phyloP scores from a whole-genome alignment of 2,888 invertebrate species.

The Dicroscelio sp. region DNA sequence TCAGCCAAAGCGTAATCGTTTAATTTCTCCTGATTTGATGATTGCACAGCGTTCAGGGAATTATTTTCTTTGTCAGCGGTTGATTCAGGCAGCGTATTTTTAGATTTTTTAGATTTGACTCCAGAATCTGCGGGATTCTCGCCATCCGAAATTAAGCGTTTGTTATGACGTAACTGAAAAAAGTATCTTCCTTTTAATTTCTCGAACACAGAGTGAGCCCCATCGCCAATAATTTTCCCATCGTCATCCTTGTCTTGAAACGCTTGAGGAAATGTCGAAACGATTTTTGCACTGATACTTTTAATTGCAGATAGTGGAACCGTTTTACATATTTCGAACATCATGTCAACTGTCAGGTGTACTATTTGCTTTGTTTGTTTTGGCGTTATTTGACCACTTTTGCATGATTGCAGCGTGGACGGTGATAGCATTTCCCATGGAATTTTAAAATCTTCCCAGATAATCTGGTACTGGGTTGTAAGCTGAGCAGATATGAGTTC shows the following conservation, averaged over 20 bases:
- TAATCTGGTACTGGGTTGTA: background rate
- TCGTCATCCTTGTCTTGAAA: constrained; percentile 4
- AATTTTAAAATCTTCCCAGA: constrained; percentile 35
- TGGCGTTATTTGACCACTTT: background rate
- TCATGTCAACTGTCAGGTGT: background rate
- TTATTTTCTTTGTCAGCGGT: background rate
- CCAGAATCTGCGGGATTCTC: too few relatives aligned
- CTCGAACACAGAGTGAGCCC: background rate
- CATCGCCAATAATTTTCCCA: background rate
- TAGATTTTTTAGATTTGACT: background rate
- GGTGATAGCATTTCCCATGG: background rate
- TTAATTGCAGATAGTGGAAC: background rate
- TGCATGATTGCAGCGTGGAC: background rate
- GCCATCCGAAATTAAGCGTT: too few relatives aligned
- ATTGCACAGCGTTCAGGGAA: background rate
- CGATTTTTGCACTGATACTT: background rate
- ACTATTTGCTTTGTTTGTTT: background rate
- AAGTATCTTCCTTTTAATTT: background rate
- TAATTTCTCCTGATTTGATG: background rate
- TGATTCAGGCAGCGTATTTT: background rate
- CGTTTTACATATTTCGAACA: background rate
- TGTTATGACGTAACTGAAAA: background rate
- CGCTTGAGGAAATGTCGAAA: constrained; percentile 1
- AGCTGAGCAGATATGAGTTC: background rate
- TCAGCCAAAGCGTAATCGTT: background rate